Evolutionary conservation across 2,888 invertebrate genomes (phyloP), one percentile per base, ranked within the genome.

Genomic region (Diloba caeruleocephala): DNA sequence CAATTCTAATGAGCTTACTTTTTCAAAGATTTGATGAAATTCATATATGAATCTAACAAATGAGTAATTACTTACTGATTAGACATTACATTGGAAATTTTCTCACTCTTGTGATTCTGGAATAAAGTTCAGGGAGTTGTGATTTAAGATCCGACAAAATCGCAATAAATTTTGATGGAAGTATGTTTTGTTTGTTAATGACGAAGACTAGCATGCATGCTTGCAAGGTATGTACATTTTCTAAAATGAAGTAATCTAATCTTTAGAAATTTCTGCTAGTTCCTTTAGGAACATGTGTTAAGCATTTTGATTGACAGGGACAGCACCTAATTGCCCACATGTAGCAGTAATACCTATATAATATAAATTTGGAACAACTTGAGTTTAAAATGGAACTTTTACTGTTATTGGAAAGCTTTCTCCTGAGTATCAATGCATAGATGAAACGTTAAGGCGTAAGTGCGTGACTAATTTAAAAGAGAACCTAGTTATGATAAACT

Each of bases 231-330:
- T 49, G 70, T 66, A 70, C 28, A 36, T n/a, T 26, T 8, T 10
- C 34, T 41, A 19, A 10, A 25, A 41, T 6, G 10, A 25, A n/a
- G 4, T 28, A n/a, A 14, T 14, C 9, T 15, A n/a, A 10, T 12
- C 28, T 8, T 25, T 12, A 34, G 10, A 19, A 19, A 21, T 46
- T 14, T 21, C 14, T 13, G 37, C n/a, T 43, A 45, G 39, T 66
- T 50, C 58, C 52, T 41, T 33, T 0, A 29, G 58, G 50, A 67
- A 48, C 34, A 49, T 69, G 66, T 68, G 45, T 39, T 71, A 41
- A 58, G 50, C 36, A 41, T 50, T 68, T 71, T 71, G 23, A 58
- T 69, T 71, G 52, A 53, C 71, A 71, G 71, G 72, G 44, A 10
- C n/a, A n/a, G n/a, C n/a, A n/a, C n/a, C 10, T 21, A 42, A n/a